Evolutionary conservation across 2,888 invertebrate genomes (phyloP), one percentile per base, ranked within the genome.

Genomic region (Polydesmus complanatus): DNA sequence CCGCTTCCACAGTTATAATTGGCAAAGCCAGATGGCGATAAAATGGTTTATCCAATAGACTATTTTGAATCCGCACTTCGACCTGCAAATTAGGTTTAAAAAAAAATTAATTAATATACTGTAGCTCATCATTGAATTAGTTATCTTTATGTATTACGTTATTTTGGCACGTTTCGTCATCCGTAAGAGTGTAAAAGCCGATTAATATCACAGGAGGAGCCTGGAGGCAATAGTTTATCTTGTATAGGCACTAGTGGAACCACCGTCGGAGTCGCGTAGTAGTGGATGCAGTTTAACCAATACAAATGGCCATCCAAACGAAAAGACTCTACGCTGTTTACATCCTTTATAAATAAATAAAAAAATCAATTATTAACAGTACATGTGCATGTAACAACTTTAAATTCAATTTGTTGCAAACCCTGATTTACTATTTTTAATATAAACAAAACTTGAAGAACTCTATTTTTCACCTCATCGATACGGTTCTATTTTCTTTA

Each of bases 281-380:
- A 50, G 26, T 60, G 56, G 21, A 63, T 61, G 25, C 61, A 58
- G 22, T 61, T 56, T 18, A 63, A 56, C 63, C 63, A 63, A 57
- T 49, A 61, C 5, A 60, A 21, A 18, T 61, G 48, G 22, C 61
- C 53, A 26, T 61, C 63, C 21, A 63, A 50, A 8, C 14, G 5
- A 37, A 37, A 37, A 37, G 14, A 5, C 8, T 37, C 37, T 37
- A 8, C 37, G 14, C 37, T 14, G 5, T 37, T 37, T n/a, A n/a
- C n/a, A n/a, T n/a, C n/a, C n/a, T n/a, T n/a, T n/a, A n/a, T n/a
- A n/a, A n/a, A n/a, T n/a, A n/a, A n/a, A n/a, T n/a, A n/a, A n/a
- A n/a, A n/a, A n/a, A n/a, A n/a, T n/a, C n/a, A n/a, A n/a, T n/a
- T n/a, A n/a, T n/a, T n/a, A n/a, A n/a, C n/a, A n/a, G n/a, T n/a